Evolutionary conservation across 2,113 vertebrate genomes (phyloP), one percentile per base, ranked within the genome.

Genomic region (Carettochelys insculpta): DNA sequence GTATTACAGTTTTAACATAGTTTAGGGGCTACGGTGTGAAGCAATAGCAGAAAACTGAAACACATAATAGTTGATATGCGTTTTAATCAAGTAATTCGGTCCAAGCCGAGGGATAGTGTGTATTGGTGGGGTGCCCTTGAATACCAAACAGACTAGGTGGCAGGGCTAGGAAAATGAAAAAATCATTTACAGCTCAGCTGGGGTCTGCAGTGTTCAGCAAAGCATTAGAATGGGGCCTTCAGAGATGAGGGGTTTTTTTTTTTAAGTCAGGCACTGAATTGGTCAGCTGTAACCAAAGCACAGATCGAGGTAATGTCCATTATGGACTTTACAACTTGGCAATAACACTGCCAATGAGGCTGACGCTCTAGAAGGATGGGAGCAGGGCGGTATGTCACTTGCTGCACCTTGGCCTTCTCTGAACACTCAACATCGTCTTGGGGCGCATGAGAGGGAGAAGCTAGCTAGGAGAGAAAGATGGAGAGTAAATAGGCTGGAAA

Each of bases 161-260:
- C 96, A 71, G 94, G 96, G 48, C 94, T 96, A 77, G 71, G 94
- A 97, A 98, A 97, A 98, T 98, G 94, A 96, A 98, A 98, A 98
- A 98, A 97, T 96, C 97, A 98, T 98, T 98, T 98, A 92, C 92
- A 94, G 97, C 98, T 97, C 98, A 98, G 98, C 96, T 98, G 98
- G 98, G 97, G 97, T 94, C 92, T 11, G 38, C 83, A 50, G 83
- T 65, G 90, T 87, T 82, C 29, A 50, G 94, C 92, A 83, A 34
- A 87, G 95, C 71, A 61, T 94, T 92, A 91, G 89, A 27, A 65
- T 22, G 87, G 6, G 86, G 89, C 92, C 83, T 94, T 75, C 22
- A 1, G 11, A 68, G 80, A 80, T 29, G 75, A 86, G 88, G 89
- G 77, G 68, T 65, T 71, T 29, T 84, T 91, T 84, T 76, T 73